Conservation (phyloP, 2,113 vertebrate genomes). For the Apaloderma vittatum region DNA sequence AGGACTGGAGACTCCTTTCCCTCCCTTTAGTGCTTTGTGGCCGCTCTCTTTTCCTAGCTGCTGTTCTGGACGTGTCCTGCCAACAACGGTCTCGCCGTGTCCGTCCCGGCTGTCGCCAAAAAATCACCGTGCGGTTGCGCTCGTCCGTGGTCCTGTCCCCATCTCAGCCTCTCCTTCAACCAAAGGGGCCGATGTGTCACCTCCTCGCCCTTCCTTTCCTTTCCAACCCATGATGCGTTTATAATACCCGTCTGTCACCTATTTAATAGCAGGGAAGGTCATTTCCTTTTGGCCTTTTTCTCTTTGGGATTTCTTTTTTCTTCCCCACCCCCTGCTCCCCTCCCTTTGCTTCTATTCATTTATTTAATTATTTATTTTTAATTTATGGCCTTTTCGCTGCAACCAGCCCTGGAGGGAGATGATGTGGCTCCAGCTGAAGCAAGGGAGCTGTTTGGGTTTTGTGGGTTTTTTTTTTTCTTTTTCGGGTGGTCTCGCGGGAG, state of each 20-base stretch:
- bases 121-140: accelerated
- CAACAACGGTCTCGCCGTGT: not conserved
- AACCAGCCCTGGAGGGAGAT: not conserved
- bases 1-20: not conserved
- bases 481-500: not conserved
- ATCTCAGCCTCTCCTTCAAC: not conserved
- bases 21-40: not conserved
- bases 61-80: not conserved
- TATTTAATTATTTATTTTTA: not conserved
- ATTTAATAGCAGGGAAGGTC: not conserved
- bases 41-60: not conserved
- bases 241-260: not conserved
- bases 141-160: accelerated
- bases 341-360: not conserved
- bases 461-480: not conserved
- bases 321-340: accelerated
- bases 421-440: conserved; percentile 29
- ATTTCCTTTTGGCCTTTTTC: conserved; percentile 18
- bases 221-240: not conserved
- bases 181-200: not conserved
- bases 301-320: not conserved
- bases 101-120: not conserved
- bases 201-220: not conserved
- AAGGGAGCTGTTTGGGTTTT: not conserved
- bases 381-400: not conserved